A percentile compares a stretch with the other conserved stretches of the same genome.
Evolutionary conservation across 2,113 vertebrate genomes (phyloP).

Genomic region (Etheostoma cragini): DNA sequence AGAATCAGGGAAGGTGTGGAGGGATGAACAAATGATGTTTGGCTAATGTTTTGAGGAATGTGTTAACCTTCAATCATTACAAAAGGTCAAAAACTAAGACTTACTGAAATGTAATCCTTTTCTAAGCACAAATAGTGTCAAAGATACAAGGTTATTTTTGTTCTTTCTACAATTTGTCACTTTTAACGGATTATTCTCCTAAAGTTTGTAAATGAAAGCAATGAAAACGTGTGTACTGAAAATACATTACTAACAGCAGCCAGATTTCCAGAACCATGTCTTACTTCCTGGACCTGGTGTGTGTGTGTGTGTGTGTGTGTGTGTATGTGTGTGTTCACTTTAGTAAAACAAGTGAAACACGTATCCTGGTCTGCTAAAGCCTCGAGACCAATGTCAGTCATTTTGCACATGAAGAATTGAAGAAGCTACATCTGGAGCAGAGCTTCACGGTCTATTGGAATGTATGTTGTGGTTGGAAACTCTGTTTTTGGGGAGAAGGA

Average conservation of each 20-base stretch:
- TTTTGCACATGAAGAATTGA: conserved; percentile 31
- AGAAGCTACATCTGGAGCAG: conserved; percentile 63
- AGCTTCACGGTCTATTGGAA: conserved; percentile 57
- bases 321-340: conserved; percentile 44
- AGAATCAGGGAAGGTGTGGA: conserved; percentile 36
- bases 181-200: not conserved
- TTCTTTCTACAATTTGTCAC: not conserved
- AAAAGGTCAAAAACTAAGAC: not conserved
- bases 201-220: not conserved
- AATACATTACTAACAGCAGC: not conserved
- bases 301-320: no score
- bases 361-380: conserved; percentile 13
- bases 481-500: conserved; percentile 41
- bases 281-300: conserved; percentile 54
- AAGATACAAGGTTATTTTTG: not conserved
- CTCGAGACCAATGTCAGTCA: conserved; percentile 15
- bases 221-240: no score
- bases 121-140: not conserved
- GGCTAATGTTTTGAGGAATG: not conserved
- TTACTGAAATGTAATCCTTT: not conserved
- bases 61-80: conserved; percentile 15
- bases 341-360: conserved; percentile 26
- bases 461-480: conserved; percentile 62
- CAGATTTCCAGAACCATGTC: conserved; percentile 50
- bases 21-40: conserved; percentile 11